Percentiles rank a stretch among this genome's conserved stretches.
Conservation (phyloP, 1,140 invertebrate species). For the Lasioglossum albipes region DNA sequence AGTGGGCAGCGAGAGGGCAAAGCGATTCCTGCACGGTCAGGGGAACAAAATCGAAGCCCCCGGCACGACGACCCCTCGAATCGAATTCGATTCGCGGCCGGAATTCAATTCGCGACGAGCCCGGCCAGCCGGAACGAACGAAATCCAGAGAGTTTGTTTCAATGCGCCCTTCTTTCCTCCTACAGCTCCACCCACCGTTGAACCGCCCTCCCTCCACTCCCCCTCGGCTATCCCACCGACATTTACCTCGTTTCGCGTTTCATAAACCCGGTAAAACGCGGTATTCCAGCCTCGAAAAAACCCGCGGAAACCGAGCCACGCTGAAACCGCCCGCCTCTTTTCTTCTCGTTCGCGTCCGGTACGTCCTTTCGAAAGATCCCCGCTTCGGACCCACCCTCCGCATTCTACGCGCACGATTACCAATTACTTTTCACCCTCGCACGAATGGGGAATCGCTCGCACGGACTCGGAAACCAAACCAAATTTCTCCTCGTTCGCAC, state of each 20-base stretch:
- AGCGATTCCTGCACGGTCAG: slow-evolving; percentile 15
- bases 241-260: slow-evolving; percentile 30
- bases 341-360: not conserved
- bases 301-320: not conserved
- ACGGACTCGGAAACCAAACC: no score
- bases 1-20: slow-evolving; percentile 7
- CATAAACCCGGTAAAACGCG: not conserved
- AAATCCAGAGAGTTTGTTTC: slow-evolving; percentile 57
- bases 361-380: not conserved
- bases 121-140: slow-evolving; percentile 47
- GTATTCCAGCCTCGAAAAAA: not conserved
- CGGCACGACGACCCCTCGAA: slow-evolving; percentile 48
- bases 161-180: not conserved
- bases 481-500: no score
- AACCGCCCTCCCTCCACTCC: not conserved
- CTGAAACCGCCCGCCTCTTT: not conserved
- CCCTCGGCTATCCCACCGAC: not conserved
- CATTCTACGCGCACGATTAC: not conserved
- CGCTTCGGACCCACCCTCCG: not conserved
- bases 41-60: slow-evolving; percentile 19
- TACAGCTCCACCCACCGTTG: not conserved
- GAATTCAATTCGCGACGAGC: slow-evolving; percentile 68
- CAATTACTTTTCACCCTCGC: not conserved
- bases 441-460: not conserved
- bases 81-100: slow-evolving; percentile 66